A percentile compares a stretch with the other conserved stretches of the same genome.
phyloP scores from a whole-genome alignment of 1,140 invertebrate genomes.

The Trissolcus basalis region DNA sequence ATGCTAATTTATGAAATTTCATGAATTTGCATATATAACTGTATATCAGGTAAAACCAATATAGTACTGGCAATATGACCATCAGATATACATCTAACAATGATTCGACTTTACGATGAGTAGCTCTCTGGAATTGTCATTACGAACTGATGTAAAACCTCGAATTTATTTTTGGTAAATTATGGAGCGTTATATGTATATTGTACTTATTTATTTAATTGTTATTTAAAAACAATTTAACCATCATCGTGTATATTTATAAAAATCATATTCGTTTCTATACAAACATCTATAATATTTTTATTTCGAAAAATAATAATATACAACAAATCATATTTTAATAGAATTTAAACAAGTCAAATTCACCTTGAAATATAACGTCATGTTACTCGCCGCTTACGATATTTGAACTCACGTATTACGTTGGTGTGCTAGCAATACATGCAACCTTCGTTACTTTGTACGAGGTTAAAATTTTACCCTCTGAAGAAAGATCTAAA shows the following conservation, averaged over 20 bases:
- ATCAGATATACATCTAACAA: conserved; percentile 38
- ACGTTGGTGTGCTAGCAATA: conserved; percentile 4
- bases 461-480: conserved; percentile 10
- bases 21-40: conserved; percentile 48
- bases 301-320: no score
- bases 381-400: conserved; percentile 20
- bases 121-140: conserved; percentile 31
- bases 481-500: conserved; percentile 4
- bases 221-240: no score
- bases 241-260: no score
- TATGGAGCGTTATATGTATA: no score
- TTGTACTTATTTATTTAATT: no score
- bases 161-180: no score
- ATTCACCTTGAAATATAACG: no score
- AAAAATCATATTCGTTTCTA: no score
- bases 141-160: conserved; percentile 15
- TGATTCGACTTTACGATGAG: conserved; percentile 47
- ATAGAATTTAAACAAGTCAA: no score
- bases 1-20: conserved; percentile 55
- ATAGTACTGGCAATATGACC: conserved; percentile 41
- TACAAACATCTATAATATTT: no score
- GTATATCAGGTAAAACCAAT: conserved; percentile 43
- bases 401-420: conserved; percentile 4
- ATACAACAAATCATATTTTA: no score
- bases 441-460: conserved; percentile 18